phyloP scores from a whole-genome alignment of 23 tunicate species.

The Ciona savignyi region DNA sequence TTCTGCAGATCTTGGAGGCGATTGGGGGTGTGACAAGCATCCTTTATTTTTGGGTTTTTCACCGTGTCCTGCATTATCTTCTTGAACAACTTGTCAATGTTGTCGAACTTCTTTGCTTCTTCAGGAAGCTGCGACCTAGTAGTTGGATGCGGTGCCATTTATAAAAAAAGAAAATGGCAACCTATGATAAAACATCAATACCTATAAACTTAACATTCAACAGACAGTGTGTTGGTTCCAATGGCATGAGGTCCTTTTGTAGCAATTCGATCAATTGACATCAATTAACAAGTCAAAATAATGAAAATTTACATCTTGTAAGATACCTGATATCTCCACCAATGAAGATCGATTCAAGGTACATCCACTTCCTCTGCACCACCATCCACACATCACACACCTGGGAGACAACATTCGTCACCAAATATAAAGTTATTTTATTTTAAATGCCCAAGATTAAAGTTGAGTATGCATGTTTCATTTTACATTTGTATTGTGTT shows the following conservation, averaged over 20 bases:
- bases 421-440: too few relatives aligned
- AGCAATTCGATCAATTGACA: not conserved
- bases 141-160: not conserved
- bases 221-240: too few relatives aligned
- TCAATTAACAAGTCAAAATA: not conserved
- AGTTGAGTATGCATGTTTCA: too few relatives aligned
- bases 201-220: too few relatives aligned
- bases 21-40: conserved; percentile 84
- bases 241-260: too few relatives aligned
- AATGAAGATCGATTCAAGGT: conserved; percentile 92
- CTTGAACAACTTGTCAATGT: conserved; percentile 89
- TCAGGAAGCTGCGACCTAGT: conserved; percentile 94
- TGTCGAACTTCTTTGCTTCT: conserved; percentile 96
- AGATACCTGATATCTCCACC: conserved; percentile 97
- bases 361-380: conserved; percentile 98
- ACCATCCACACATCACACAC: conserved; percentile 98
- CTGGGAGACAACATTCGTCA: conserved; percentile 28
- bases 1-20: conserved; percentile 72
- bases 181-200: too few relatives aligned
- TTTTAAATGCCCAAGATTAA: too few relatives aligned
- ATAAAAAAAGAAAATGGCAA: not conserved
- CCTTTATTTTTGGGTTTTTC: conserved; percentile 92
- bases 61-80: conserved; percentile 98
- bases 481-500: too few relatives aligned
- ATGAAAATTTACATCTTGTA: not conserved